Evolutionary conservation across 2,113 vertebrate species (phyloP).

Genomic region (Pedetes capensis): DNA sequence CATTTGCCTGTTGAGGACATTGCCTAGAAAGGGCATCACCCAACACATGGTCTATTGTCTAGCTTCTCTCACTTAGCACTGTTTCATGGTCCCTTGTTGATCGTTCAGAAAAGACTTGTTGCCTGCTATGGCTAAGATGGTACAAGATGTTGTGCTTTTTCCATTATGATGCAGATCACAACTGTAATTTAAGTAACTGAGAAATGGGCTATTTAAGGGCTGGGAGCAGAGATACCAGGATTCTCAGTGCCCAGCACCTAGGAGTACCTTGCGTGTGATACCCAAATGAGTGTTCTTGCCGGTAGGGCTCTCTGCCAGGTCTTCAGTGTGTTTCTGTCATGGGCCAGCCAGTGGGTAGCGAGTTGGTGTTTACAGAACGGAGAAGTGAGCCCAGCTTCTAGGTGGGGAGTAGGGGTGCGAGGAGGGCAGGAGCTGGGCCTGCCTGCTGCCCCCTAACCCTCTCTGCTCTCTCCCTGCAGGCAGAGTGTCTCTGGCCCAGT

Average conservation of each 20-base stretch:
- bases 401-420: background rate
- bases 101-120: background rate
- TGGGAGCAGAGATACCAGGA: background rate
- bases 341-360: background rate
- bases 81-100: background rate
- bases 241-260: background rate
- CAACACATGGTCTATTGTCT: background rate
- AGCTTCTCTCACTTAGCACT: background rate
- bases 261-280: background rate
- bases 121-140: background rate
- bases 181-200: background rate
- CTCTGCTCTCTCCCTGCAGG: conserved; percentile 78
- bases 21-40: background rate
- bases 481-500: conserved; percentile 88
- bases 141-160: background rate
- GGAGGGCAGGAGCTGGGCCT: background rate
- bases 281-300: background rate
- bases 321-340: background rate
- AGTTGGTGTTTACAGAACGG: background rate
- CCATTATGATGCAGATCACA: background rate
- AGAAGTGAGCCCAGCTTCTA: background rate
- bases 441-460: background rate
- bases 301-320: background rate
- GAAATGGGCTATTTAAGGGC: no score
- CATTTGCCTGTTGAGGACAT: background rate